Base-by-base conservation (phyloP, 2,113 vertebrate species). In the Proterorhinus semilunaris region DNA sequence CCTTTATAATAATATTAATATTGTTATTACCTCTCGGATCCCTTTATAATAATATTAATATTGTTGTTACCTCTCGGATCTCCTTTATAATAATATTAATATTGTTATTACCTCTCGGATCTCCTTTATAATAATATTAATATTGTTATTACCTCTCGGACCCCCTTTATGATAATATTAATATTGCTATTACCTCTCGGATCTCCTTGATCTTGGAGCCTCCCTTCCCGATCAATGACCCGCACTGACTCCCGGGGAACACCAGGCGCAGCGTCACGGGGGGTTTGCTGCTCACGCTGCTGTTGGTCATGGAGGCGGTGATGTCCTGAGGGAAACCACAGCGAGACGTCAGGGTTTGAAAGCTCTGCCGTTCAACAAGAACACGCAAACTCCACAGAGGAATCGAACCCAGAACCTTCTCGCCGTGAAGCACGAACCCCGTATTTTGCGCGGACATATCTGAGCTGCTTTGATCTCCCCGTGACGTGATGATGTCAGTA, bases 171-270 rank as follows among this genome's bases (percentile, higher is more conserved):
- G 1, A 36, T 36, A 36, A 36, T 36, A 36, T 36, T 36, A 36
- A 2, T 36, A 36, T 4, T 36, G 4, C 0, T 36, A 36, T 36
- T 94, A 97, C 96, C 94, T 97, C 95, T 87, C 96, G 90, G 91
- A 97, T 97, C 92, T 97, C 95, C 89, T 96, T 96, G 88, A 97
- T 97, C 90, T 97, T 97, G 64, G 95, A 97, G 52, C 96, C 96
- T 87, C 96, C 96, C 93, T 97, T 97, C 74, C 96, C 95, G 86
- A 97, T 97, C 74, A 97, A 94, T 6, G 96, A 97, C 68, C 96
- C 96, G 66, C 96, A 97, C 71, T 97, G 96, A 80, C 96, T 96
- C 74, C 95, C 95, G 0, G 96, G 96, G 71, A 96, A 95, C 8
- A 97, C 95, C 68, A 97, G 93, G 43, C 96, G 92, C 54, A 96